Percentiles rank a stretch among this genome's conserved stretches.
Conservation (phyloP, 2,888 invertebrate species). For the Epicampocera succincta region DNA sequence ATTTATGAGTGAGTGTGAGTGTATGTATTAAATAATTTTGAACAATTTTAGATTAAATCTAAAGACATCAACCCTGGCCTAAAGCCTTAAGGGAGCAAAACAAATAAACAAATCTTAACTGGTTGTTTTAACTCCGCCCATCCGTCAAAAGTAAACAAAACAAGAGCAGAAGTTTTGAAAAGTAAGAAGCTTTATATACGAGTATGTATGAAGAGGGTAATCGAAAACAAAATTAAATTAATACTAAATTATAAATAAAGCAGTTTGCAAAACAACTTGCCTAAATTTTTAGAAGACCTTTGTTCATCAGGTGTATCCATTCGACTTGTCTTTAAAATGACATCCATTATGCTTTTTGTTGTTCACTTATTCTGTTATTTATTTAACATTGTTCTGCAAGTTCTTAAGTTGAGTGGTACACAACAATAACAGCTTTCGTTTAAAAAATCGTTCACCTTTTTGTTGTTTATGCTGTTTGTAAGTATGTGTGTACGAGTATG, state of each 20-base stretch:
- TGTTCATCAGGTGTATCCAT: slow-evolving; percentile 77
- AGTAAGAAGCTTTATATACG: slow-evolving; percentile 16
- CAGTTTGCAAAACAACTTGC: slow-evolving; percentile 70
- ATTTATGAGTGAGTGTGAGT: background rate
- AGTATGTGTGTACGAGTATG: background rate
- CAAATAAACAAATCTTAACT: slow-evolving; percentile 32
- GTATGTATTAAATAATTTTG: slow-evolving; percentile 25
- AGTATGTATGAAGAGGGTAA: background rate
- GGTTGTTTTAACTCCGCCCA: slow-evolving; percentile 12
- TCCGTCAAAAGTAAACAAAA: background rate
- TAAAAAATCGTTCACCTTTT: slow-evolving; percentile 28
- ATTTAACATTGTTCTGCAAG: slow-evolving; percentile 3
- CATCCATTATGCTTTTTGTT: slow-evolving; percentile 72
- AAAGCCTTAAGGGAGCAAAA: slow-evolving; percentile 54
- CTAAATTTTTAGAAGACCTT: slow-evolving; percentile 78
- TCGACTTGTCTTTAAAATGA: slow-evolving; percentile 76
- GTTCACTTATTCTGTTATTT: slow-evolving; percentile 12
- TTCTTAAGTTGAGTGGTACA: slow-evolving; percentile 1
- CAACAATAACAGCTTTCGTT: slow-evolving; percentile 14
- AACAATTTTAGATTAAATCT: slow-evolving; percentile 48
- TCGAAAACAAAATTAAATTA: slow-evolving; percentile 5
- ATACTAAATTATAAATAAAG: slow-evolving; percentile 35
- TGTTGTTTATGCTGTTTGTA: background rate
- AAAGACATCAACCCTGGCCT: slow-evolving; percentile 44
- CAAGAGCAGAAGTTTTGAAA: slow-evolving; percentile 10